Conservation (phyloP, 2,113 vertebrate species). For the Cnemophilus loriae region DNA sequence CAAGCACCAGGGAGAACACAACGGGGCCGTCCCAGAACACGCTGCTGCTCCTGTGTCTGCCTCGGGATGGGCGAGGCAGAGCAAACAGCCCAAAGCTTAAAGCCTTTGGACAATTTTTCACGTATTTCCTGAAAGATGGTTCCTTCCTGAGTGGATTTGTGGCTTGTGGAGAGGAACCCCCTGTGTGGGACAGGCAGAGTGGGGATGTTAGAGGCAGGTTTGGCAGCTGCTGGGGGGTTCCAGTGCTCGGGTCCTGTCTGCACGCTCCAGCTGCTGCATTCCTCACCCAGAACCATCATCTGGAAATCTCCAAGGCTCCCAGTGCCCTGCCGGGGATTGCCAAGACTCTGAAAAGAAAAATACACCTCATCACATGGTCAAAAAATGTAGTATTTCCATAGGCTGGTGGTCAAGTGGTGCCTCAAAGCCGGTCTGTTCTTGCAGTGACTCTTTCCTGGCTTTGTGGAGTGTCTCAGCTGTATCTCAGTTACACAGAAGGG, state of each 20-base stretch:
- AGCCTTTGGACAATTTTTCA: background rate
- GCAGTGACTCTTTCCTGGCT: background rate
- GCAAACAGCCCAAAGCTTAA: background rate
- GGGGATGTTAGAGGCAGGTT: background rate
- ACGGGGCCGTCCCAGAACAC: fast-evolving
- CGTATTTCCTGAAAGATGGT: background rate
- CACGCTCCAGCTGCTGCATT: fast-evolving
- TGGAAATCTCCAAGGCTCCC: background rate
- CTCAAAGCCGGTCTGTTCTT: background rate
- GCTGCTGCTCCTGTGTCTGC: fast-evolving
- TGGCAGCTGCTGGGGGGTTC: background rate
- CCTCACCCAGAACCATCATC: background rate
- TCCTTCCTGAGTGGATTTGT: background rate
- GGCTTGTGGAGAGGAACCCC: background rate
- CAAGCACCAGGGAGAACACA: background rate
- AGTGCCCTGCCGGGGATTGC: background rate
- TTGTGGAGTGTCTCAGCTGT: background rate
- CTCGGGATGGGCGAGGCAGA: background rate
- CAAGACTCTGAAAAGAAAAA: background rate
- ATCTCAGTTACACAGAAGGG: background rate
- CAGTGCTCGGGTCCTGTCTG: background rate
- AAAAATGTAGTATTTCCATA: background rate
- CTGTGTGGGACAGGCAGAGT: background rate
- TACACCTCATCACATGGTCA: background rate
- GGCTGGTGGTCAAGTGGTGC: background rate